phyloP scores from a whole-genome alignment of 2,888 invertebrate genomes.

The Hesperia comma region DNA sequence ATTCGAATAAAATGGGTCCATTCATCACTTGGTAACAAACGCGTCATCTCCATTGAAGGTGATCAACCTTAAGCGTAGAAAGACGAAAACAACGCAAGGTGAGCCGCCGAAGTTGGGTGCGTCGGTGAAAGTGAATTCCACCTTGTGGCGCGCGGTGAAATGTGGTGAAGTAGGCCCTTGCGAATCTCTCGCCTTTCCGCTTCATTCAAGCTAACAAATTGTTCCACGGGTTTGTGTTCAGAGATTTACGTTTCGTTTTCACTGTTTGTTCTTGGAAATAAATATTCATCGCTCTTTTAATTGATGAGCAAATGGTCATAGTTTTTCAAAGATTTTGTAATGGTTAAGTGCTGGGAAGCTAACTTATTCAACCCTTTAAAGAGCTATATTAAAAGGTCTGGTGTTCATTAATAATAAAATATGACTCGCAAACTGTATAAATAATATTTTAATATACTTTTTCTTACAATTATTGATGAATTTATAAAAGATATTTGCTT shows the following conservation, averaged over 20 bases:
- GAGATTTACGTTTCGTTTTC: not conserved
- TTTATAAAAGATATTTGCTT: too few species aligned
- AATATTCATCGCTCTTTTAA: too few species aligned
- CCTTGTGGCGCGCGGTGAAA: slow-evolving; percentile 42
- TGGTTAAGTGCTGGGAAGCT: too few species aligned
- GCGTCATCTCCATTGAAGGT: slow-evolving; percentile 1
- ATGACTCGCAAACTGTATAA: too few species aligned
- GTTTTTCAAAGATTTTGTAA: too few species aligned
- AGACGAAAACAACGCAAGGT: slow-evolving; percentile 28
- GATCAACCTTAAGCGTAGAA: slow-evolving; percentile 18
- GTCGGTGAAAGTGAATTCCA: slow-evolving; percentile 61
- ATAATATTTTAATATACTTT: too few species aligned
- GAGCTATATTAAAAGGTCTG: too few species aligned
- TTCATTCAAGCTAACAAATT: slow-evolving; percentile 19
- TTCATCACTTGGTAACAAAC: not conserved
- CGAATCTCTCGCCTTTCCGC: slow-evolving; percentile 44
- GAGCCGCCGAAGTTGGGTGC: slow-evolving; percentile 43
- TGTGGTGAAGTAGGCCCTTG: slow-evolving; percentile 51
- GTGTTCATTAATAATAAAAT: too few species aligned
- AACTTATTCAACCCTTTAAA: too few species aligned
- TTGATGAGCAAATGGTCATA: too few species aligned
- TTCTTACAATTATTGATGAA: too few species aligned
- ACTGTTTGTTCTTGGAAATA: too few species aligned
- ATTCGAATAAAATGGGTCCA: not conserved
- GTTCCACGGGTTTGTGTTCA: not conserved